phyloP scores from a whole-genome alignment of 2,888 invertebrate genomes.

The Dasysyrphus albostriatus region DNA sequence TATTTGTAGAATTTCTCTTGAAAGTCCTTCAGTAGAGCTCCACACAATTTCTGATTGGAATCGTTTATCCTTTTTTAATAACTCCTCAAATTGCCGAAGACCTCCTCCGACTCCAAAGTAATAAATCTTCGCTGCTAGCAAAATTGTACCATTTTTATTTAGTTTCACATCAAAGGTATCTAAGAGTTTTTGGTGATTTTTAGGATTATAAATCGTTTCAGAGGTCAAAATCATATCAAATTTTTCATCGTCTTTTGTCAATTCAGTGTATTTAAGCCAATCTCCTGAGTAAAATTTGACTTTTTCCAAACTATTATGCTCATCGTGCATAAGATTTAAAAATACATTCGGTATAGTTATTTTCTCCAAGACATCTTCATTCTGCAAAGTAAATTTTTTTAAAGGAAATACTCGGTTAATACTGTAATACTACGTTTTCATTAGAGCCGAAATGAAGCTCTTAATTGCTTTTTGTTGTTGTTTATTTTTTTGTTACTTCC shows the following conservation, averaged over 20 bases:
- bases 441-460: too few species aligned
- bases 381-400: slow-evolving; percentile 85
- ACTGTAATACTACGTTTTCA: too few species aligned
- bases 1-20: slow-evolving; percentile 81
- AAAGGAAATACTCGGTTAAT: neutral
- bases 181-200: slow-evolving; percentile 91
- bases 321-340: slow-evolving; percentile 85
- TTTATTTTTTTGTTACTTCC: too few species aligned
- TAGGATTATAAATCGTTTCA: slow-evolving; percentile 95
- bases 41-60: slow-evolving; percentile 87
- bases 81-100: slow-evolving; percentile 89
- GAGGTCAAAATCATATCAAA: slow-evolving; percentile 95
- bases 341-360: slow-evolving; percentile 93
- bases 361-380: slow-evolving; percentile 91
- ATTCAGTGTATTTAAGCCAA: slow-evolving; percentile 87
- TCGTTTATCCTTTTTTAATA: slow-evolving; percentile 85
- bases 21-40: slow-evolving; percentile 85
- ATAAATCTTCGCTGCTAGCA: slow-evolving; percentile 94
- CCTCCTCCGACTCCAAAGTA: slow-evolving; percentile 99
- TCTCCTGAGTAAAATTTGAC: slow-evolving; percentile 89
- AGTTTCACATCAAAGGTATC: slow-evolving; percentile 87
- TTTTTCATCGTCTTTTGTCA: slow-evolving; percentile 84
- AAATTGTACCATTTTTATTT: slow-evolving; percentile 87
- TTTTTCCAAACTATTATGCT: slow-evolving; percentile 9
- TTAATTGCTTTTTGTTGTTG: too few species aligned